A percentile compares a stretch with the other conserved stretches of the same genome.
These are phyloP conservation scores for Globicephala melas DNA, from an alignment of 2,113 vertebrate species.

Conservation along the genomic window DNA sequence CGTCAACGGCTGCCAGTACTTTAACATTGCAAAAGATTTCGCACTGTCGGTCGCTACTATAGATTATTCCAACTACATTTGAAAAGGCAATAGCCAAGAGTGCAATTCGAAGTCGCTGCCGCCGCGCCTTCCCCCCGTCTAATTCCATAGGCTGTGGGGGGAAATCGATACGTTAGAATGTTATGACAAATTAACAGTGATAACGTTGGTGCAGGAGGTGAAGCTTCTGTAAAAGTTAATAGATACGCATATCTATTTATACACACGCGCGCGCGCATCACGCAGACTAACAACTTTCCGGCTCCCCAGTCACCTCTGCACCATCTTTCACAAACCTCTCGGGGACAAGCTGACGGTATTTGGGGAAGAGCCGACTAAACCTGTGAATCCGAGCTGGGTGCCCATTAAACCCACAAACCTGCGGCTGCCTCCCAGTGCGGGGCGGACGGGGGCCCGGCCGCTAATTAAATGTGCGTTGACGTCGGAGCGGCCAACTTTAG, in stretches of 20 bases:
- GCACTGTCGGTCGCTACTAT: background rate
- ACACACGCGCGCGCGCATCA: background rate
- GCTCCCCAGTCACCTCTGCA: background rate
- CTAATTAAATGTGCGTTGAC: background rate
- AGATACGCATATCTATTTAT: background rate
- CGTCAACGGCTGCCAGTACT: constrained; percentile 60
- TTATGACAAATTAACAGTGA: background rate
- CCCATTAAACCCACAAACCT: background rate
- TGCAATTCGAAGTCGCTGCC: background rate
- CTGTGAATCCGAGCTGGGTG: background rate
- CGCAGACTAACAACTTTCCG: constrained; percentile 51
- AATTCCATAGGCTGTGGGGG: background rate
- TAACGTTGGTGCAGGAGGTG: background rate
- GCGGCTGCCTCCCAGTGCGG: background rate
- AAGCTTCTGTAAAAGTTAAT: constrained; percentile 50
- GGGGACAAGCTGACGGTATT: constrained; percentile 18
- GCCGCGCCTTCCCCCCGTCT: background rate
- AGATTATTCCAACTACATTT: constrained; percentile 35
- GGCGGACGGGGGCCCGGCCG: background rate
- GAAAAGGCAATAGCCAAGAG: background rate
- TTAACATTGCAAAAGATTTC: constrained; percentile 67
- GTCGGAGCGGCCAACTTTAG: background rate
- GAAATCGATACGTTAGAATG: background rate
- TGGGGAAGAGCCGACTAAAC: background rate
- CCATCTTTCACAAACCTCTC: background rate